Base-by-base conservation (phyloP, 2,888 invertebrate genomes). In the Serrognathus titanus region DNA sequence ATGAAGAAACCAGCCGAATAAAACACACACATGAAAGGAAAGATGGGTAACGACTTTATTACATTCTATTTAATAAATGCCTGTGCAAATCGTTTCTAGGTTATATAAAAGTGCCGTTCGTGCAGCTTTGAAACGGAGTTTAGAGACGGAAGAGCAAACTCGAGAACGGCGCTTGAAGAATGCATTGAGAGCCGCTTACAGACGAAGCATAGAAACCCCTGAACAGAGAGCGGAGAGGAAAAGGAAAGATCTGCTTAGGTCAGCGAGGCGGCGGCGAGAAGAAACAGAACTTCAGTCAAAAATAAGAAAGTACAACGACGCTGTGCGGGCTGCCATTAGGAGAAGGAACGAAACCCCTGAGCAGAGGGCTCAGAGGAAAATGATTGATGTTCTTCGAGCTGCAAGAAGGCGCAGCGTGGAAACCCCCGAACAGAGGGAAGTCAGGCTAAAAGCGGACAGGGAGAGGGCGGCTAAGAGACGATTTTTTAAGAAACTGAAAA, bases 221-320 rank as follows among this genome's bases (percentile, higher is more conserved):
- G 52, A 60, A 24, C 60, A 60, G 55, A 16, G 51, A 20, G 45
- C 41, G 12, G 47, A 54, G 9, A 9, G 60, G n/a, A 11, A 53
- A 45, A 35, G 57, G n/a, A 58, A 60, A 47, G 58, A 60, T 39
- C 43, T 38, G 47, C 24, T 58, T 12, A 47, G 58, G 38, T 55
- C 58, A 13, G 60, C 60, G 8, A 39, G 55, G 35, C 47, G 58
- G 6, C 51, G 60, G 1, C 49, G 55, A 43, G 41, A 48, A 11
- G 60, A 58, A 51, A 53, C 57, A 6, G 53, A 60, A 3, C 7
- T 50, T 5, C 55, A 60, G 45, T 16, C 55, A 3, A 55, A 58
- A 51, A 48, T 60, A 41, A 58, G 60, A 38, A 51, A 35, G 48
- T 60, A 60, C 40, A 57, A 60, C 39, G 60, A 60, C 41, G 57